Evolutionary conservation across 2,797 vertebrate genomes (phyloP), one percentile per base, ranked within the genome.

Genomic region (Parambassis ranga): DNA sequence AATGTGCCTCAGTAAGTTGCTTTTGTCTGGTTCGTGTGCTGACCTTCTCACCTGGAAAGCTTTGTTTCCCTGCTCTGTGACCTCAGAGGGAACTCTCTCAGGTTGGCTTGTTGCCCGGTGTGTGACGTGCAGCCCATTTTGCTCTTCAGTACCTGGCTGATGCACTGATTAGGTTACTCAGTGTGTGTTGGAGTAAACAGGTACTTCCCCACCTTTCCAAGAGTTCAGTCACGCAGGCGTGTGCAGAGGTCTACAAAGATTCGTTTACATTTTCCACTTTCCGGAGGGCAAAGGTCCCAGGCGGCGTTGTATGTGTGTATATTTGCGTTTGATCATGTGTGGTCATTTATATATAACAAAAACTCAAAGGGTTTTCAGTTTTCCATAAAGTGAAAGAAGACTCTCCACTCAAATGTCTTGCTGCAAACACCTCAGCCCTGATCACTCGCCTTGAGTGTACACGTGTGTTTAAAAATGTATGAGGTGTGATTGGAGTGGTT

Each of bases 211-310:
- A 28, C 32, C 60, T 57, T 46, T 59, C 59, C 55, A 30, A 44
- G 32, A 53, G 41, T 32, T 31, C 47, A 71, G 66, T 73, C 67
- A 50, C 43, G 50, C 69, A 60, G 56, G 35, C 39, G 10, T 64
- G 30, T 68, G 38, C 58, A 56, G 49, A 52, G n/a, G 43, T 65
- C 61, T 53, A 85, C 77, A 89, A 84, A 78, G 76, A 67, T 83
- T 77, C 60, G 79, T 75, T 83, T 72, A 69, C 59, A 80, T 65
- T 61, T 78, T 81, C 67, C 72, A 62, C 79, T 79, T 73, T 67
- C 59, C 48, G 70, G 50, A 59, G 75, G 71, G 59, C 67, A 57
- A 31, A 61, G 60, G 53, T 36, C 37, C 37, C 19, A 14, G 43
- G 44, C 6, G 43, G 44, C 6, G 13, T 15, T 3, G 4, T 55